These are phyloP conservation scores for Temnothorax nylanderi DNA, from an alignment of 1,140 invertebrate species.

Conservation along the genomic window DNA sequence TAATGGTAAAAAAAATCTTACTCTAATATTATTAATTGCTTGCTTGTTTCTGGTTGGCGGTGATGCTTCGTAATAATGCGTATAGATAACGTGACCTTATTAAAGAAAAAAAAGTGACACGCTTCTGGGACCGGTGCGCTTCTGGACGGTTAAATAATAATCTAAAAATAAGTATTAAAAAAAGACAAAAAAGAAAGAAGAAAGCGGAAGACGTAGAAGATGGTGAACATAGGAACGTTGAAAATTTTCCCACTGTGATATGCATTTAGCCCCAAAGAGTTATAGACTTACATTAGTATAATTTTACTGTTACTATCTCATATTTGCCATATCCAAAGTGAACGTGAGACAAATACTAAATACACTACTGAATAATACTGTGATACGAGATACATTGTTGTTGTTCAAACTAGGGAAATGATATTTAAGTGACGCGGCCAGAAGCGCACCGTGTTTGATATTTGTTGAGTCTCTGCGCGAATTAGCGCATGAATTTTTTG, in stretches of 20 bases:
- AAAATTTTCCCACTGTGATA: constrained; percentile 85
- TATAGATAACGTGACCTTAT: constrained; percentile 75
- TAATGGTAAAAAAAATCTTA: constrained; percentile 65
- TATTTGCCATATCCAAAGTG: constrained; percentile 85
- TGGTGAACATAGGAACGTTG: constrained; percentile 74
- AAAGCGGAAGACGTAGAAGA: constrained; percentile 22
- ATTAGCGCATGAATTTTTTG: constrained; percentile 80
- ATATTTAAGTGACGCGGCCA: constrained; percentile 76
- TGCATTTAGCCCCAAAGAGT: constrained; percentile 85
- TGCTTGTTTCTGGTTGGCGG: constrained; percentile 78
- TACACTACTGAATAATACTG: constrained; percentile 84
- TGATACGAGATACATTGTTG: constrained; percentile 85
- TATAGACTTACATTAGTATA: constrained; percentile 85
- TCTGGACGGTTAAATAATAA: constrained; percentile 70
- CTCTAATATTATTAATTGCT: constrained; percentile 74
- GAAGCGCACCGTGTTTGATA: constrained; percentile 78
- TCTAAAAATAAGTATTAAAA: constrained; percentile 64
- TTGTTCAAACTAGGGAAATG: constrained; percentile 83
- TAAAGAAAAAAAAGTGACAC: constrained; percentile 63
- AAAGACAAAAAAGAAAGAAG: constrained; percentile 61
- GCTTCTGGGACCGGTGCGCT: constrained; percentile 66
- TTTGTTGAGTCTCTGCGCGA: constrained; percentile 80
- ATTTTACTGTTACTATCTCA: constrained; percentile 85
- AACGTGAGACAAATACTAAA: constrained; percentile 83
- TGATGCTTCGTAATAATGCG: constrained; percentile 73